A percentile compares a stretch with the other conserved stretches of the same genome.
Conservation (phyloP, 2,888 invertebrate species). For the Cheilosia pagana region DNA sequence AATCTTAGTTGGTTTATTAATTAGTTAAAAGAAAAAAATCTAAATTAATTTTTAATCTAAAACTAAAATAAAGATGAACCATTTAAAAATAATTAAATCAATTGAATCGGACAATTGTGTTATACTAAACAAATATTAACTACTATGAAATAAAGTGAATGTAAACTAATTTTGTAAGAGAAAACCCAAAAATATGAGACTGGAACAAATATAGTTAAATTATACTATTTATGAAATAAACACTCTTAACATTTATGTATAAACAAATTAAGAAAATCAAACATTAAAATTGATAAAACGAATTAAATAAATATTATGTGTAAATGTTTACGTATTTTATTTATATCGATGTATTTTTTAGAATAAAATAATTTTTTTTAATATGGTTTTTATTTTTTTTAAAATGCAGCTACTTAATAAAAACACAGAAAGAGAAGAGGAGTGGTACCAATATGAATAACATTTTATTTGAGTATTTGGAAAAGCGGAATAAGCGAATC, state of each 20-base stretch:
- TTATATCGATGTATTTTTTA: conserved; percentile 59
- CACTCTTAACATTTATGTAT: conserved; percentile 69
- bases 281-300: conserved; percentile 51
- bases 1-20: conserved; percentile 70
- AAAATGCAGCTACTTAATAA: not conserved
- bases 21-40: conserved; percentile 64
- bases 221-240: conserved; percentile 75
- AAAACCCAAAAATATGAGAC: conserved; percentile 76
- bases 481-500: no score
- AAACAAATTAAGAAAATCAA: conserved; percentile 54
- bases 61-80: conserved; percentile 47
- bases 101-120: conserved; percentile 62
- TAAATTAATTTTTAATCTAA: conserved; percentile 51
- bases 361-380: conserved; percentile 56
- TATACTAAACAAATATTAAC: conserved; percentile 60
- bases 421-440: not conserved
- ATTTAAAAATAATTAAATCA: conserved; percentile 54
- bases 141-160: conserved; percentile 70
- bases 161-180: conserved; percentile 75
- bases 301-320: conserved; percentile 73
- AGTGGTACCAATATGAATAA: no score
- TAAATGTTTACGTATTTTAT: conserved; percentile 73
- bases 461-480: no score
- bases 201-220: conserved; percentile 76
- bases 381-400: not conserved